Conservation (phyloP, 2,888 invertebrate species). For the Lissonota sp. region DNA sequence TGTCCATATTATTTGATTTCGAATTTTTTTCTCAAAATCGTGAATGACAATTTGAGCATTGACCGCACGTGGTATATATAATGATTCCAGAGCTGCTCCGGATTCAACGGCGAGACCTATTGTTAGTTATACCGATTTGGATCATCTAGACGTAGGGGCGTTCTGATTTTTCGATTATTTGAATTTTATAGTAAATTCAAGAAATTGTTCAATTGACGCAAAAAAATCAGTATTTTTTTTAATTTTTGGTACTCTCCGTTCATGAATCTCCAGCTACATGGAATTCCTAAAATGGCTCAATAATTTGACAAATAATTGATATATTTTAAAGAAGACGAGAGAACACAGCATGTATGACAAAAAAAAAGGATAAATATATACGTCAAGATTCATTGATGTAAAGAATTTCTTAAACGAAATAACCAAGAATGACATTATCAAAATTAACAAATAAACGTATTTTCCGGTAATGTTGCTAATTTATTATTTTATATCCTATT, state of each 20-base stretch:
- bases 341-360: slow-evolving; percentile 3
- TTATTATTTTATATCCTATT: slow-evolving; percentile 75
- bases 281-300: too few species aligned
- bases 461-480: slow-evolving; percentile 74
- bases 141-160: slow-evolving; percentile 93
- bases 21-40: slow-evolving; percentile 1
- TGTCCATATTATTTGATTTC: too few species aligned
- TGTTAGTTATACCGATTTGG: slow-evolving; percentile 95
- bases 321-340: not conserved
- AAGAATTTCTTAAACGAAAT: slow-evolving; percentile 26
- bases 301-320: too few species aligned
- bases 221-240: too few species aligned
- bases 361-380: slow-evolving; percentile 32
- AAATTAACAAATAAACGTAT: slow-evolving; percentile 77
- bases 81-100: slow-evolving; percentile 81
- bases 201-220: too few species aligned
- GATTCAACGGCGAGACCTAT: slow-evolving; percentile 87
- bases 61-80: slow-evolving; percentile 65
- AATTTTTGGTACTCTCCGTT: too few species aligned
- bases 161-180: slow-evolving; percentile 85
- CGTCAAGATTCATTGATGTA: slow-evolving; percentile 33
- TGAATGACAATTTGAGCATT: slow-evolving; percentile 14
- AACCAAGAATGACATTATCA: slow-evolving; percentile 46
- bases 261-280: too few species aligned
- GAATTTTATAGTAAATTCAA: too few species aligned